Base-by-base conservation (phyloP, 2,888 invertebrate species). In the Caenorhabditis doughertyi region DNA sequence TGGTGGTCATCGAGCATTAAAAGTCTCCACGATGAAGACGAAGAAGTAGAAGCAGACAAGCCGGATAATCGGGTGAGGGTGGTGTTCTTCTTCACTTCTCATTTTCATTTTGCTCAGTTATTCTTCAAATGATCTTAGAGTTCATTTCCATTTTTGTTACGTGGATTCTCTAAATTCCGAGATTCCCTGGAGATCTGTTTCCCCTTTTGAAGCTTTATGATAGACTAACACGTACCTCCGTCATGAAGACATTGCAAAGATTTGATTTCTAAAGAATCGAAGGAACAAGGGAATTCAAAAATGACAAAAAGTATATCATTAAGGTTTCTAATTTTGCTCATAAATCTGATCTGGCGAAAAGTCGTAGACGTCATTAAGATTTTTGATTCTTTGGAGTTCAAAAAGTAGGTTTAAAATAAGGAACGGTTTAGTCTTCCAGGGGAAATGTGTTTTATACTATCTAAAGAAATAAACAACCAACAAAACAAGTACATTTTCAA, bases 1-100 rank as follows among this genome's bases (percentile, higher is more conserved):
- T 16, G 25, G 18, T 47, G 58, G 70, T 70, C 70, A 55, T 32
- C 49, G 68, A 68, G 25, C 55, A 55, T 25, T 62, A 13, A 25
- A 58, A 27, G 8, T n/a, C 18, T 4, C 4, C 32, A 32, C 32
- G 29, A 64, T 8, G 47, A 49, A 47, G 64, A 64, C 51, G 42
- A 16, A 25, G 25, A 58, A 51, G 21, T 11, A 21, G 49, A 64
- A 49, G 25, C n/a, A 32, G 9, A 49, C 35, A 51, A 39, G 5
- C 47, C 44, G 72, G 72, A 72, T 72, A 62, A 72, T 72, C 72
- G 72, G 47, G 42, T 42, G 72, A 62, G 53, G 62, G 53, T 62
- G 62, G n/a, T n/a, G n/a, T 44, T 49, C 53, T 4, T 23, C 18
- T 58, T 11, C n/a, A n/a, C n/a, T n/a, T 55, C 27, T 27, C 32